A percentile compares a stretch with the other conserved stretches of the same genome.
These are phyloP conservation scores for Ondatra zibethicus DNA, from an alignment of 2,113 vertebrate genomes.

Conservation along the genomic window DNA sequence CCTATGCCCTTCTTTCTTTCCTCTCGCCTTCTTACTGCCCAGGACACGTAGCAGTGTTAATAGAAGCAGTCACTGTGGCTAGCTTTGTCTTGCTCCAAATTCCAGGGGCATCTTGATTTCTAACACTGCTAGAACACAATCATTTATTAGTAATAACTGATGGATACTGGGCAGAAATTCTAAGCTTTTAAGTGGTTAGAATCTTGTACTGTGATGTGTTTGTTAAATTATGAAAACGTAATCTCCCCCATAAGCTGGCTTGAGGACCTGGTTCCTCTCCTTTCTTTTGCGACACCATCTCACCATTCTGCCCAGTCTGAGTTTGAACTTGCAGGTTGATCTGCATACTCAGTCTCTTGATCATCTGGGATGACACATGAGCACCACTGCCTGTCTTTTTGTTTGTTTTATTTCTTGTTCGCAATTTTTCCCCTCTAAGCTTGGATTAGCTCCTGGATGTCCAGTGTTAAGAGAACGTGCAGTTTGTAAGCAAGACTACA, in stretches of 20 bases:
- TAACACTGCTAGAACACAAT: neutral
- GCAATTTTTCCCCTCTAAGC: neutral
- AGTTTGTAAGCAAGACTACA: neutral
- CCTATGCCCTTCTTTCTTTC: neutral
- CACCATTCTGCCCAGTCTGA: neutral
- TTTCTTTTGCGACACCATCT: neutral
- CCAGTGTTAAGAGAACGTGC: neutral
- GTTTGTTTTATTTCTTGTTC: neutral
- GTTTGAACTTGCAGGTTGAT: neutral
- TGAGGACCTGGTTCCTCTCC: neutral
- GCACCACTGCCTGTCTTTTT: neutral
- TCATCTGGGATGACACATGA: neutral
- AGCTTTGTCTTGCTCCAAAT: neutral
- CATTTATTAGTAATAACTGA: conserved; percentile 6
- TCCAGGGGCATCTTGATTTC: neutral
- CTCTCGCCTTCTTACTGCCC: neutral
- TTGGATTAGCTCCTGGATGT: neutral
- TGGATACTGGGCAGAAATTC: neutral
- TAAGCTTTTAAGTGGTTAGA: neutral
- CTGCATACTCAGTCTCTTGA: no score
- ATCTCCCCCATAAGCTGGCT: neutral
- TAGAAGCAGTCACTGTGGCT: neutral
- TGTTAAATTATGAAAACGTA: neutral
- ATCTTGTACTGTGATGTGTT: neutral
- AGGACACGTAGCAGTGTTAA: neutral